phyloP scores from a whole-genome alignment of 2,113 vertebrate genomes.

The Gasterosteus aculeatus region DNA sequence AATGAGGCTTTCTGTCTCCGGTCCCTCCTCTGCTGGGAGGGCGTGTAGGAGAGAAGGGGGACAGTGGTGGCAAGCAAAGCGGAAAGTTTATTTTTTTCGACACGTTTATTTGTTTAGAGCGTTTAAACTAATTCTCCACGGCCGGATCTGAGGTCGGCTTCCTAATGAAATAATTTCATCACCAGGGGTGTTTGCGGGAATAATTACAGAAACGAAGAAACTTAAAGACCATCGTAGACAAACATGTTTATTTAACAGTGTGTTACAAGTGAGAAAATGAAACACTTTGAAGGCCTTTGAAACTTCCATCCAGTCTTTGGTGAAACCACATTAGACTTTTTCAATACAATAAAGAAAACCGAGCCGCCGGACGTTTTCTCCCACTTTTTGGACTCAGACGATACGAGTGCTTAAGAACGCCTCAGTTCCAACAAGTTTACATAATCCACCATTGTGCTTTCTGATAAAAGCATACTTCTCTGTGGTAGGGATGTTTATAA shows the following conservation, averaged over 20 bases:
- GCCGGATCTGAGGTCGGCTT: constrained; percentile 23
- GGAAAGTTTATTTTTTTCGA: neutral
- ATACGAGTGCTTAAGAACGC: neutral
- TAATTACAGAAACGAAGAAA: constrained; percentile 25
- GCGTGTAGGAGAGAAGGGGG: neutral
- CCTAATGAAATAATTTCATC: constrained; percentile 46
- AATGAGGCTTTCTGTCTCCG: neutral
- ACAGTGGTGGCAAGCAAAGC: neutral
- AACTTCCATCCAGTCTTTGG: neutral
- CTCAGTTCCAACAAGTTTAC: too few species aligned
- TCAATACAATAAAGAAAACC: constrained; percentile 13
- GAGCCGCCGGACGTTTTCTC: neutral
- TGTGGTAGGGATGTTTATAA: neutral
- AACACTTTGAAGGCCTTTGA: constrained; percentile 29
- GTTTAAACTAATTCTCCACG: neutral
- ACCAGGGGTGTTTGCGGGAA: constrained; percentile 10
- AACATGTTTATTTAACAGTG: constrained; percentile 34
- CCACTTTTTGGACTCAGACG: neutral
- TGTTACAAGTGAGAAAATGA: constrained; percentile 4
- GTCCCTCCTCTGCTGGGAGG: constrained; percentile 7
- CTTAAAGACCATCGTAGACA: neutral
- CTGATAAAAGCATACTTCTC: neutral
- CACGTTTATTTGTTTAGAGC: neutral
- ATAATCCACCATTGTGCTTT: too few species aligned
- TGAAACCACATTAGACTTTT: neutral